Evolutionary conservation across 2,797 vertebrate genomes (phyloP).

Genomic region (Stomatorhinus walkeri): DNA sequence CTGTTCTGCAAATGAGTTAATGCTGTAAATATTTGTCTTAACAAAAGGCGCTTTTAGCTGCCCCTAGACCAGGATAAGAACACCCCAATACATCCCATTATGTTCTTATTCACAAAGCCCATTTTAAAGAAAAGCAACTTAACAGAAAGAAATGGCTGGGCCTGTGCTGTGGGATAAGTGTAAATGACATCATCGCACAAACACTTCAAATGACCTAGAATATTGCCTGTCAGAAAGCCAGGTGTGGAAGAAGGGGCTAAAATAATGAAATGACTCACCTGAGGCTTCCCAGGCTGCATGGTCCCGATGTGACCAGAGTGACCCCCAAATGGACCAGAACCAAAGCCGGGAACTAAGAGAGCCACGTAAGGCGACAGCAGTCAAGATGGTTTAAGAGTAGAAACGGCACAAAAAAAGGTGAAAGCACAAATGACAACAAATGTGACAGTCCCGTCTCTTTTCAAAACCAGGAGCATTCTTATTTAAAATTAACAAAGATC

Average conservation of each 20-base stretch:
- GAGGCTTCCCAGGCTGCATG: conserved; percentile 72
- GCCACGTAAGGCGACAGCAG: not conserved
- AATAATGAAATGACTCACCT: conserved; percentile 54
- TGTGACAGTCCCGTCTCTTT: not conserved
- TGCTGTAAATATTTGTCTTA: not conserved
- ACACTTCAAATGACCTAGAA: not conserved
- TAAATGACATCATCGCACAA: not conserved
- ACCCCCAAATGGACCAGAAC: conserved; percentile 71
- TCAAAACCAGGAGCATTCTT: not conserved
- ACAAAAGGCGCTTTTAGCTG: not conserved
- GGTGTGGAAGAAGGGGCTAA: not conserved
- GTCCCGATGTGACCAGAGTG: conserved; percentile 73
- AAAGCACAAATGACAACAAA: conserved; percentile 24
- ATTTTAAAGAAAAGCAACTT: not conserved
- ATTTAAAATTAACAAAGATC: not conserved
- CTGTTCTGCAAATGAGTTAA: not conserved
- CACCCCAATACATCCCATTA: conserved; percentile 5
- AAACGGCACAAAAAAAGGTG: conserved; percentile 14
- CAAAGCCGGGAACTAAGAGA: conserved; percentile 70
- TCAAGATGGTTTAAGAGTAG: not conserved
- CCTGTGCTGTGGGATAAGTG: not conserved
- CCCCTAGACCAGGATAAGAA: not conserved
- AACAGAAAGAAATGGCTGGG: not conserved
- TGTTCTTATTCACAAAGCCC: not conserved
- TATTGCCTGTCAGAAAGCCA: not conserved